Evolutionary conservation across 1,140 invertebrate species (phyloP).

Genomic region (Procambarus virginalis): DNA sequence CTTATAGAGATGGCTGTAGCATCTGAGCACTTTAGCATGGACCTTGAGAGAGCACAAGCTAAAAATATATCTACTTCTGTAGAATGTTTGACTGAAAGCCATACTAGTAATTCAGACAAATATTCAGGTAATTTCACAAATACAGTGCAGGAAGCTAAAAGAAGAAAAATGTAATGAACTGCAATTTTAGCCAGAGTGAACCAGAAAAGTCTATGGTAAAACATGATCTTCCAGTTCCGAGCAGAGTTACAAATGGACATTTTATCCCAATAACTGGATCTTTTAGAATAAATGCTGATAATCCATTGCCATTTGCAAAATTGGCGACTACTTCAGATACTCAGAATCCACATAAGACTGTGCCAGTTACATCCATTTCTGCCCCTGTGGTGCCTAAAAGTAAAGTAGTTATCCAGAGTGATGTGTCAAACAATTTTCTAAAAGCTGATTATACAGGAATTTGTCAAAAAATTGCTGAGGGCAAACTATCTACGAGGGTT

Average conservation of each 20-base stretch:
- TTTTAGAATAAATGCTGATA: not conserved
- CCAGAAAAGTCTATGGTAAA: not conserved
- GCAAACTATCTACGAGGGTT: not conserved
- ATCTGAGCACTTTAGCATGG: not conserved
- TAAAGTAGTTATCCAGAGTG: not conserved
- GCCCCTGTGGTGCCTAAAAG: not conserved
- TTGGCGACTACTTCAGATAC: not conserved
- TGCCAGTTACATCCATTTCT: not conserved
- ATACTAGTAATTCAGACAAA: not conserved
- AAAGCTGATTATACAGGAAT: not conserved
- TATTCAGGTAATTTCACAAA: not conserved
- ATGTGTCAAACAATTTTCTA: not conserved
- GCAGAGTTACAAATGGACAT: not conserved
- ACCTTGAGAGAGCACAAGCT: not conserved
- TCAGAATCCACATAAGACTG: not conserved
- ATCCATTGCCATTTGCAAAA: not conserved
- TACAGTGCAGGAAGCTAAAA: not conserved
- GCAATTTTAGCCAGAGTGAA: not conserved
- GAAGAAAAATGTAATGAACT: not conserved
- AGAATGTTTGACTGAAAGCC: not conserved
- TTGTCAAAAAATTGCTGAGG: not conserved
- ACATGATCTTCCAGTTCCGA: not conserved
- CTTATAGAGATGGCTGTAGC: conserved; percentile 13
- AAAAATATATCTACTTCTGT: not conserved
- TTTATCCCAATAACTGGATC: not conserved